Conservation (phyloP, 1,140 invertebrate species). For the Calephelis nemesis region DNA sequence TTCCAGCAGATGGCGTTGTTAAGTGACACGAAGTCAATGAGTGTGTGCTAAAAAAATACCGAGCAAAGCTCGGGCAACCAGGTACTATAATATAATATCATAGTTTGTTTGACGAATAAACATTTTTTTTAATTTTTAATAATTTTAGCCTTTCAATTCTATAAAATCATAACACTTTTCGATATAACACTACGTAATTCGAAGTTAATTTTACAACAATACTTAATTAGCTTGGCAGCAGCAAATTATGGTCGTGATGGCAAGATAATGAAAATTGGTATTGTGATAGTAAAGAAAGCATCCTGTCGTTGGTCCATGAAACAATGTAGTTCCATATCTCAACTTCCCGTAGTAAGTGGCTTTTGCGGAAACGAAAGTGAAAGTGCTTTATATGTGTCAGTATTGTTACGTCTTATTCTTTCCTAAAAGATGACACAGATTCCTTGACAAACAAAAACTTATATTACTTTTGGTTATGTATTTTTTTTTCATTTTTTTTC, state of each 20-base stretch:
- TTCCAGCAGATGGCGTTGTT: too few relatives aligned
- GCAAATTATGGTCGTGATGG: background rate
- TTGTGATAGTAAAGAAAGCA: background rate
- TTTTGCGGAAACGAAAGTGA: slow-evolving; percentile 64
- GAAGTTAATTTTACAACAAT: too few relatives aligned
- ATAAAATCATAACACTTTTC: too few relatives aligned
- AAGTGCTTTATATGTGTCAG: slow-evolving; percentile 42
- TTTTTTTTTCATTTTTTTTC: too few relatives aligned
- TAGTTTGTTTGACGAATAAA: too few relatives aligned
- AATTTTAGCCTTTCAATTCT: too few relatives aligned
- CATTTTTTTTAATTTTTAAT: too few relatives aligned
- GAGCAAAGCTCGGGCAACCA: too few relatives aligned
- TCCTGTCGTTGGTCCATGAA: slow-evolving; percentile 27
- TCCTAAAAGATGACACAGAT: slow-evolving; percentile 10
- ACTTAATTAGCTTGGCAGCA: background rate
- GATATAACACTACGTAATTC: too few relatives aligned
- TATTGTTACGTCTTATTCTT: slow-evolving; percentile 31
- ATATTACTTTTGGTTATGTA: background rate
- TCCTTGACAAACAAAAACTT: slow-evolving; percentile 3
- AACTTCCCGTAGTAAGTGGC: slow-evolving; percentile 38
- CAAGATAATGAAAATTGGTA: background rate
- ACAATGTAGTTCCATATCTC: slow-evolving; percentile 53
- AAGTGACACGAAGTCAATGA: too few relatives aligned
- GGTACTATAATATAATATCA: too few relatives aligned
- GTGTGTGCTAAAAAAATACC: too few relatives aligned